Conservation (phyloP, 2,797 vertebrate genomes). For the Falco concolor region DNA sequence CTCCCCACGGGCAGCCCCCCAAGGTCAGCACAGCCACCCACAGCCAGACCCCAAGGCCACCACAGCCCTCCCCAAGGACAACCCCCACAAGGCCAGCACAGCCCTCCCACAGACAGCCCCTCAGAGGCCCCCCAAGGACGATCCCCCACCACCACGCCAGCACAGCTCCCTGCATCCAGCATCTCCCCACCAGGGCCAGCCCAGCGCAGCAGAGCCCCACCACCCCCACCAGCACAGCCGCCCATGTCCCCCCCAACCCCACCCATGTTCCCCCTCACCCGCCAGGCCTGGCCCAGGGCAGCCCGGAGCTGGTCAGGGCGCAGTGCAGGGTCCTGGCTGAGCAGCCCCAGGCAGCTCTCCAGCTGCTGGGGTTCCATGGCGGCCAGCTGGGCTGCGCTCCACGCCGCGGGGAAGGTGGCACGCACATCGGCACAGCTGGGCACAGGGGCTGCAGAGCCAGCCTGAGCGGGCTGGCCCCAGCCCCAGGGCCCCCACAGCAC, state of each 20-base stretch:
- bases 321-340: constrained; percentile 78
- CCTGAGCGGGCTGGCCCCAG: not conserved
- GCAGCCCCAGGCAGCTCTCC: constrained; percentile 78
- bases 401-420: constrained; percentile 84
- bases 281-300: not conserved
- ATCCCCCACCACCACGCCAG: not conserved
- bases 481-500: not conserved
- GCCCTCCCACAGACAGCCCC: not conserved
- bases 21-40: not conserved
- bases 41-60: too few species aligned
- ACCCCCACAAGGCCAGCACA: not conserved
- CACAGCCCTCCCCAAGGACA: not conserved
- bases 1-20: not conserved
- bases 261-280: not conserved
- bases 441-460: constrained; percentile 72
- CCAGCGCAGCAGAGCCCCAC: not conserved
- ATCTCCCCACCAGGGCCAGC: not conserved
- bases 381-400: constrained; percentile 81
- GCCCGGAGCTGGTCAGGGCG: constrained; percentile 74
- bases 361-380: constrained; percentile 79
- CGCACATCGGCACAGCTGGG: constrained; percentile 85
- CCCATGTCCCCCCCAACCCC: not conserved
- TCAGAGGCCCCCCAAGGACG: too few species aligned
- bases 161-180: not conserved
- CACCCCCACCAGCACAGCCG: not conserved